phyloP scores from a whole-genome alignment of 2,113 vertebrate species.

The Saguinus midas region DNA sequence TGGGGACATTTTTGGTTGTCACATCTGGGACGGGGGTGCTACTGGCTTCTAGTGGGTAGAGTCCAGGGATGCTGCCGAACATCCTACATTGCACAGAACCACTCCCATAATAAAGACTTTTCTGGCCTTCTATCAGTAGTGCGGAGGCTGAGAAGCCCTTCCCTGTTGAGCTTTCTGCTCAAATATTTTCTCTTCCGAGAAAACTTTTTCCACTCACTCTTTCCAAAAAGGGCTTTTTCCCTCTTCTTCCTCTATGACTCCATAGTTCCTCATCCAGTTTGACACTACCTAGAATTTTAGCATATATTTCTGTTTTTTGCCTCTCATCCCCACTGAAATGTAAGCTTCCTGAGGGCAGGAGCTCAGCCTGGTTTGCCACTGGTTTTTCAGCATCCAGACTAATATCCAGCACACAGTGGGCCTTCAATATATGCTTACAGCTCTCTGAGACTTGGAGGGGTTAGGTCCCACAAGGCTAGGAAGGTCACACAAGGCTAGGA shows the following conservation, averaged over 20 bases:
- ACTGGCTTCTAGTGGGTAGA: background rate
- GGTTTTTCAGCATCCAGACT: background rate
- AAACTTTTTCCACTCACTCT: background rate
- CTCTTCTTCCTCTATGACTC: background rate
- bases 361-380: background rate
- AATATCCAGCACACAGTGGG: too few relatives aligned
- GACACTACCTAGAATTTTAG: background rate
- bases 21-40: background rate
- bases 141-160: background rate
- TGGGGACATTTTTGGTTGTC: background rate
- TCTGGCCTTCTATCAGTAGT: background rate
- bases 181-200: background rate
- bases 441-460: background rate
- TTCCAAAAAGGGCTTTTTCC: background rate
- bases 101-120: fast-evolving
- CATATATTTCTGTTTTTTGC: background rate
- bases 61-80: background rate
- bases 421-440: background rate
- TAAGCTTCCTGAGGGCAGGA: background rate
- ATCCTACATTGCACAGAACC: background rate
- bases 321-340: background rate
- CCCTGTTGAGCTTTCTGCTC: background rate
- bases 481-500: background rate
- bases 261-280: background rate
- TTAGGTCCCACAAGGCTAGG: background rate